Base-by-base conservation (phyloP, 2,113 vertebrate genomes). In the Patagioenas fasciata region DNA sequence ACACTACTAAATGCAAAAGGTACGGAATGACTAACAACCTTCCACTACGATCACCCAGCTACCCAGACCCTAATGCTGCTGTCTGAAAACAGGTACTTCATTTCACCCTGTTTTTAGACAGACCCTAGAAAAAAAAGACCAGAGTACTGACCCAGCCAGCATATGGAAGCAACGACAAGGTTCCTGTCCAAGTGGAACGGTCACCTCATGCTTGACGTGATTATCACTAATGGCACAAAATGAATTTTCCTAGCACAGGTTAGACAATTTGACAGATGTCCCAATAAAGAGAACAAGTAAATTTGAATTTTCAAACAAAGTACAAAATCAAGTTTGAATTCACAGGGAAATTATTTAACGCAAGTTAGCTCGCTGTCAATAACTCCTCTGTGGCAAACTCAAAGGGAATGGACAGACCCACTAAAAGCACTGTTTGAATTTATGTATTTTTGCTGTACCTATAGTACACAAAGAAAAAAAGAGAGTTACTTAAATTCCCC, bases 281-380 rank as follows among this genome's bases (percentile, higher is more conserved):
- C 19, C 18, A 13, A 5, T 3, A 5, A 80, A 80, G 58, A 29
- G 47, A 93, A 88, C 11, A 51, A 21, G 16, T 62, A 80, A 67
- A 66, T 6, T 34, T 28, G 51, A 89, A 62, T 81, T 79, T 85
- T 67, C 38, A 64, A 42, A 78, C 26, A 34, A 88, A 70, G 57
- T 60, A 81, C 25, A 86, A 81, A 92, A 80, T 24, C 29, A 61
- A 70, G 67, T 16, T 61, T 5, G 5, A 89, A 88, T 75, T 88
- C 11, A 61, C 20, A 64, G 18, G 24, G 24, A 74, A 80, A 80
- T 70, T 77, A 50, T 47, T 85, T 61, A 82, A 82, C 13, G 13
- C 15, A 31, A 61, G 26, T 54, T 50, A 80, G 32, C 14, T 86
- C 67, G 26, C 21, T 83, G 44, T 57, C 54, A 82, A 2, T 69